These are phyloP conservation scores for Dynastes tityus DNA, from an alignment of 2,888 invertebrate genomes.

Conservation along the genomic window DNA sequence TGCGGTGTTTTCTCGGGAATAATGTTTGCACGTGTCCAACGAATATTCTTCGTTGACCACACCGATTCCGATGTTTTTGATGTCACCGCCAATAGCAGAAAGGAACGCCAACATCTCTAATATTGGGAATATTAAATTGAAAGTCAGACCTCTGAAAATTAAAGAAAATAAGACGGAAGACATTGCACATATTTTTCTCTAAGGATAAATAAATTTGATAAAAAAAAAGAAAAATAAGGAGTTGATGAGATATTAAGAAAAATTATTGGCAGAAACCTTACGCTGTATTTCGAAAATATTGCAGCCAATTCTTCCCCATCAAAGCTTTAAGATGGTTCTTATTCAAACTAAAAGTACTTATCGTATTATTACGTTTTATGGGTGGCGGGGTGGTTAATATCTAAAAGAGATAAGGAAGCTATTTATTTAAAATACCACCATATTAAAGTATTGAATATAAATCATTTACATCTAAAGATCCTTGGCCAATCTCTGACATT, in stretches of 20 bases:
- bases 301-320: constrained; percentile 63
- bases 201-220: no score
- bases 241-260: no score
- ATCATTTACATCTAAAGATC: constrained; percentile 55
- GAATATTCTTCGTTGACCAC: constrained; percentile 84
- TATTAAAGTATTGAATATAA: not conserved
- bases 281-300: constrained; percentile 60
- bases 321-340: constrained; percentile 59
- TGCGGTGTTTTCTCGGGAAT: constrained; percentile 63
- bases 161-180: not conserved
- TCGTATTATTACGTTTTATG: constrained; percentile 39
- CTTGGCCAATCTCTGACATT: constrained; percentile 50
- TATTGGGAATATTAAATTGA: constrained; percentile 87
- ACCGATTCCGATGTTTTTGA: constrained; percentile 80
- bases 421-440: no score
- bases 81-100: constrained; percentile 85
- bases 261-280: constrained; percentile 25
- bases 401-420: constrained; percentile 13
- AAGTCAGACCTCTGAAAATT: constrained; percentile 82
- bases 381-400: constrained; percentile 26
- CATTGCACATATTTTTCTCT: no score
- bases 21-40: constrained; percentile 62
- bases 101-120: constrained; percentile 87
- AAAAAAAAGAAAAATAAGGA: constrained; percentile 51
- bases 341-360: constrained; percentile 55